A percentile compares a stretch with the other conserved stretches of the same genome.
Evolutionary conservation across 2,888 invertebrate genomes (phyloP).

Genomic region (Drosophila subquinaria): DNA sequence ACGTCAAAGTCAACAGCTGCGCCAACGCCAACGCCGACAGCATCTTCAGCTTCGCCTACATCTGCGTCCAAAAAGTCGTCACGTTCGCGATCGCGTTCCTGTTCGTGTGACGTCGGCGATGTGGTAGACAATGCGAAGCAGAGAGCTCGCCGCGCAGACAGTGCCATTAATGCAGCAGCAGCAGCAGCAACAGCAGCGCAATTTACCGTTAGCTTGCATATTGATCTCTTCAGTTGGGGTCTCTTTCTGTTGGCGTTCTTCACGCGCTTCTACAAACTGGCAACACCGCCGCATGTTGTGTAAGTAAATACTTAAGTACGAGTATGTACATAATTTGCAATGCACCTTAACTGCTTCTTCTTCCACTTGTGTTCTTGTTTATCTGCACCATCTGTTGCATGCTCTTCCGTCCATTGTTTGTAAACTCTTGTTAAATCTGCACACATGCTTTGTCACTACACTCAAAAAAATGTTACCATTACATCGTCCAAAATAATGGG

Average conservation of each 20-base stretch:
- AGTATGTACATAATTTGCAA: conserved; percentile 11
- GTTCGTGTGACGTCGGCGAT: conserved; percentile 50
- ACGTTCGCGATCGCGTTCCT: conserved; percentile 47
- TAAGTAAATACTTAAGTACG: conserved; percentile 87
- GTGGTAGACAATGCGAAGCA: conserved; percentile 19
- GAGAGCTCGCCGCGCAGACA: conserved; percentile 10
- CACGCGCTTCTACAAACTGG: conserved; percentile 93
- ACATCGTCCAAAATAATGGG: too few relatives aligned
- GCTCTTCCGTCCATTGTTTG: conserved; percentile 18
- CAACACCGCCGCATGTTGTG: conserved; percentile 95
- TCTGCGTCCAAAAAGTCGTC: conserved; percentile 43
- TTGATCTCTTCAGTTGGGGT: conserved; percentile 91
- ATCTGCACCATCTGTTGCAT: conserved; percentile 2
- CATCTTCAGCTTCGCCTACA: conserved; percentile 29
- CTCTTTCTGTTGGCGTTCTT: conserved; percentile 90
- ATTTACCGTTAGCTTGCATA: conserved; percentile 88
- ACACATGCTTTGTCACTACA: background rate
- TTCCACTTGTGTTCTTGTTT: background rate
- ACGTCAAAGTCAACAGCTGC: conserved; percentile 41
- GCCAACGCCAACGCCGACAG: conserved; percentile 33
- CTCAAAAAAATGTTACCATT: too few relatives aligned
- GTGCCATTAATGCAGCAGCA: conserved; percentile 13
- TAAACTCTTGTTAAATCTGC: conserved; percentile 1
- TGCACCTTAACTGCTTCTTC: conserved; percentile 1
- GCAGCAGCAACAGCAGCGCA: conserved; percentile 19